A percentile compares a stretch with the other conserved stretches of the same genome.
Conservation (phyloP, 2,888 invertebrate species). For the Elaeidobius kamerunicus region DNA sequence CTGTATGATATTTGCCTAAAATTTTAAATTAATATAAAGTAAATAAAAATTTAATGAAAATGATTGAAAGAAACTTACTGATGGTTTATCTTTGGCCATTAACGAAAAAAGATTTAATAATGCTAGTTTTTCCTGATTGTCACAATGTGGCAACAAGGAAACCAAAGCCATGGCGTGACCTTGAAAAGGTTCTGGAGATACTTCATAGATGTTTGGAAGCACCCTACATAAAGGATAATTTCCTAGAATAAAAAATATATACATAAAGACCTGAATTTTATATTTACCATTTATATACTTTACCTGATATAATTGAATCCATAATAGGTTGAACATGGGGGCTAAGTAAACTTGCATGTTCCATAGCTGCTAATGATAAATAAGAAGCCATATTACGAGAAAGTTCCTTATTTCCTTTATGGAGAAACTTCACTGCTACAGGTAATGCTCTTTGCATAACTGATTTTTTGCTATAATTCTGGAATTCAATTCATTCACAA, state of each 20-base stretch:
- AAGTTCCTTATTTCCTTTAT: conserved; percentile 86
- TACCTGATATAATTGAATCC: conserved; percentile 84
- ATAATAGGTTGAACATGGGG: conserved; percentile 87
- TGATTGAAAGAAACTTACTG: conserved; percentile 52
- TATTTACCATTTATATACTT: neutral
- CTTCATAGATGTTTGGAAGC: conserved; percentile 85
- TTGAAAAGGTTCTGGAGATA: conserved; percentile 81
- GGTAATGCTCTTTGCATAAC: conserved; percentile 85
- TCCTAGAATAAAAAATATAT: conserved; percentile 52
- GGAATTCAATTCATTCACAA: conserved; percentile 35
- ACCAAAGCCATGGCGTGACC: conserved; percentile 82
- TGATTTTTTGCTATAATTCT: conserved; percentile 68
- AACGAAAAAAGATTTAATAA: conserved; percentile 78
- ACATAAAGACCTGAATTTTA: neutral
- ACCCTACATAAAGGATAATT: conserved; percentile 87
- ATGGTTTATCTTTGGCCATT: conserved; percentile 77
- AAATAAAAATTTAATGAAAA: too few relatives aligned
- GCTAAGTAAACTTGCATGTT: conserved; percentile 81
- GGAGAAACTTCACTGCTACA: conserved; percentile 86
- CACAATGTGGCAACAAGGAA: conserved; percentile 76
- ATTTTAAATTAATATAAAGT: neutral
- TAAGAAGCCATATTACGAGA: conserved; percentile 89
- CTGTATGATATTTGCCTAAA: conserved; percentile 34
- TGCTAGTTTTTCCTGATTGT: conserved; percentile 81
- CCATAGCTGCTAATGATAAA: conserved; percentile 86